Percentiles rank a stretch among this genome's conserved stretches.
Evolutionary conservation across 2,797 vertebrate species (phyloP).

Genomic region (Enteromius argenteus): DNA sequence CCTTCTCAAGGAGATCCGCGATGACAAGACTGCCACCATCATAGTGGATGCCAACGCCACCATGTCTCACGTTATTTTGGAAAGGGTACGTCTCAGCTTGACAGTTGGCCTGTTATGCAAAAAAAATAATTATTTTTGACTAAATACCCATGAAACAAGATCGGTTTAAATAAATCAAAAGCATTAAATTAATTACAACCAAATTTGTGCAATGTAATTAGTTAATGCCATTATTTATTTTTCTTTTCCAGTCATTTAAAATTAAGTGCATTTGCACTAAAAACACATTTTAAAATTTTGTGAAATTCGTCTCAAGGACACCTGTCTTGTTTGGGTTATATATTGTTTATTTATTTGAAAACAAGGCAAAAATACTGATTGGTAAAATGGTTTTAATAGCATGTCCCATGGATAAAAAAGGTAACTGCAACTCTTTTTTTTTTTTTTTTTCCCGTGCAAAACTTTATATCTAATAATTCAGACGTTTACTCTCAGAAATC

Average conservation of each 20-base stretch:
- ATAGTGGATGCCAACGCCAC: conserved; percentile 96
- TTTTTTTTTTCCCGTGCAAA: too few relatives aligned
- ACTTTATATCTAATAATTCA: too few relatives aligned
- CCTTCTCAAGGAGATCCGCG: conserved; percentile 94
- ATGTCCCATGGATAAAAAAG: not conserved
- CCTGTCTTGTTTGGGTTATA: too few relatives aligned
- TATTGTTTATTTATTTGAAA: not conserved
- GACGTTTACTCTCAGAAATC: too few relatives aligned
- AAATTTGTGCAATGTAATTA: not conserved
- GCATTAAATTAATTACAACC: not conserved
- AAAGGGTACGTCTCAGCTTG: conserved; percentile 81
- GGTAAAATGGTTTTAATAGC: not conserved
- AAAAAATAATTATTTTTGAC: not conserved
- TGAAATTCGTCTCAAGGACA: not conserved
- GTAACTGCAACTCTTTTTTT: not conserved
- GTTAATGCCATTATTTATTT: not conserved
- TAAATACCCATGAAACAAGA: conserved; percentile 9
- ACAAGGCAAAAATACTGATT: not conserved
- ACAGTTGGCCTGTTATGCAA: not conserved
- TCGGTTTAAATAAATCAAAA: not conserved
- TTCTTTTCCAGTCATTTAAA: not conserved
- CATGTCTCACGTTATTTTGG: conserved; percentile 94
- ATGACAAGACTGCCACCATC: conserved; percentile 96
- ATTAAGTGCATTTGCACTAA: not conserved
- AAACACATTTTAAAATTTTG: not conserved